These are phyloP conservation scores for Salvelinus alpinus DNA, from an alignment of 2,113 vertebrate species.

Conservation along the genomic window DNA sequence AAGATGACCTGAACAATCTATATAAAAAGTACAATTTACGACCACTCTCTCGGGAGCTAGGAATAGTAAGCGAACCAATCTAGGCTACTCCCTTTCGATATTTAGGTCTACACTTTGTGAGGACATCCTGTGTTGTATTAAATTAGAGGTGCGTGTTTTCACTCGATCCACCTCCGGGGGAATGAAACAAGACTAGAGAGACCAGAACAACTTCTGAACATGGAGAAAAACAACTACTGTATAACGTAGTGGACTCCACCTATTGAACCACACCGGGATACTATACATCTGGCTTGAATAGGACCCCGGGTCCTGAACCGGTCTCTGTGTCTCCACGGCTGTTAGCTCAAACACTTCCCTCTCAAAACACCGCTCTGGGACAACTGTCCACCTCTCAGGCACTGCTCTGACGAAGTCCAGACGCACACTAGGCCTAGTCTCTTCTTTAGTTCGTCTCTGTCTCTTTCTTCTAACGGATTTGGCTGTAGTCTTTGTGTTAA, in stretches of 20 bases:
- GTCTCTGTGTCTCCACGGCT: constrained; percentile 49
- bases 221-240: constrained; percentile 61
- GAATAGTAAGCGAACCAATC: too few relatives aligned
- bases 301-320: constrained; percentile 51
- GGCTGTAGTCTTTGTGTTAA: too few relatives aligned
- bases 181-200: constrained; percentile 40
- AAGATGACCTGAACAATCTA: too few relatives aligned
- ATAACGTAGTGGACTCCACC: constrained; percentile 54
- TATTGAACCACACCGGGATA: constrained; percentile 50
- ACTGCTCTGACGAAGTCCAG: constrained; percentile 24
- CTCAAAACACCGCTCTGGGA: too few relatives aligned
- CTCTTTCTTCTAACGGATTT: too few relatives aligned
- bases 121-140: too few relatives aligned
- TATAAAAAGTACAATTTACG: too few relatives aligned
- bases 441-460: constrained; percentile 14
- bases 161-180: neutral
- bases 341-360: constrained; percentile 42
- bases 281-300: constrained; percentile 67
- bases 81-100: too few relatives aligned
- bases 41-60: too few relatives aligned
- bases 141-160: too few relatives aligned
- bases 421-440: neutral
- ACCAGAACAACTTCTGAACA: constrained; percentile 54
- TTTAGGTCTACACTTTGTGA: too few relatives aligned
- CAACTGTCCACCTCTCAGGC: neutral